phyloP scores from a whole-genome alignment of 2,888 invertebrate species.

The Latrodectus elegans region DNA sequence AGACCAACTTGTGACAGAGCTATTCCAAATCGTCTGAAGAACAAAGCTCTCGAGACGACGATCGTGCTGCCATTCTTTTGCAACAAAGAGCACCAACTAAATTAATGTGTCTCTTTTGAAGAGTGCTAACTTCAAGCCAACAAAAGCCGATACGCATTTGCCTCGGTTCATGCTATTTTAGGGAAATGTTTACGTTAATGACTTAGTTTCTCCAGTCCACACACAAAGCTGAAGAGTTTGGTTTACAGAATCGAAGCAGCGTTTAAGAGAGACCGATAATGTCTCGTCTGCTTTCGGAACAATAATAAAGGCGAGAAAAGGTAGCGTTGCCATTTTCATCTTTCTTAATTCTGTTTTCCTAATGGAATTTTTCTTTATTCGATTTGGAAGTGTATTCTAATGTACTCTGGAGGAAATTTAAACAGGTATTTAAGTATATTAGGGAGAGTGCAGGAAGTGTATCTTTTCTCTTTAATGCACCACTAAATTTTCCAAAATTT shows the following conservation, averaged over 20 bases:
- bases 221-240: background rate
- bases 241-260: background rate
- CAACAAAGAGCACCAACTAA: background rate
- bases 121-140: conserved; percentile 1
- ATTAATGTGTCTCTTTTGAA: background rate
- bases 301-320: background rate
- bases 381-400: background rate
- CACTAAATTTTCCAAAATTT: too few relatives aligned
- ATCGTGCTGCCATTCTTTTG: background rate
- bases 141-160: conserved; percentile 3
- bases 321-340: conserved; percentile 3
- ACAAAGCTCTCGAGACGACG: background rate
- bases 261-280: background rate
- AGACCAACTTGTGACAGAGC: too few relatives aligned
- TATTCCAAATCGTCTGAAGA: background rate
- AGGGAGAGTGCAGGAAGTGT: background rate
- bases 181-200: conserved; percentile 3
- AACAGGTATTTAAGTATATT: background rate
- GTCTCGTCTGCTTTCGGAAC: background rate
- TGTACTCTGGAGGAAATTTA: background rate
- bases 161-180: background rate
- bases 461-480: too few relatives aligned
- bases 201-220: background rate
- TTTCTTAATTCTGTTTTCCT: background rate
- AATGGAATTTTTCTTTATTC: background rate